phyloP scores from a whole-genome alignment of 2,113 vertebrate genomes.

The Rhombomys opimus region DNA sequence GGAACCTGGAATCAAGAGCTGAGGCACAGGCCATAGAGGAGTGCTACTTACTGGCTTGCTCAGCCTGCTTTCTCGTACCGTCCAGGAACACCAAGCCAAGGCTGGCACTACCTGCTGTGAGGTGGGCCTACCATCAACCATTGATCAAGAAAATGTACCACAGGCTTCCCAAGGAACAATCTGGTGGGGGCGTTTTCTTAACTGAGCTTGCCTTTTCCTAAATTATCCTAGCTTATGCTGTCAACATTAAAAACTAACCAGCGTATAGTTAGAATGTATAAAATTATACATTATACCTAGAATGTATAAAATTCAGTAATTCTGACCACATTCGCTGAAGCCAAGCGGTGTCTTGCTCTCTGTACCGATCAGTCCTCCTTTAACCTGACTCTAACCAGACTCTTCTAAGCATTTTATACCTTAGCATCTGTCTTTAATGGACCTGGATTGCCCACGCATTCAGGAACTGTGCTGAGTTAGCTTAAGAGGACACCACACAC shows the following conservation, averaged over 20 bases:
- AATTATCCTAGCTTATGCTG: not conserved
- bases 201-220: not conserved
- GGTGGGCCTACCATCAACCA: not conserved
- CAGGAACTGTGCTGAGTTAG: not conserved
- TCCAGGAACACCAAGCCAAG: not conserved
- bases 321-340: not conserved
- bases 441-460: not conserved
- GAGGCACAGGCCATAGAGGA: not conserved
- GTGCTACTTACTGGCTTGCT: not conserved
- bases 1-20: not conserved
- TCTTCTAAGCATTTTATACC: not conserved
- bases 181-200: not conserved
- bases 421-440: not conserved
- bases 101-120: not conserved
- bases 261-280: not conserved
- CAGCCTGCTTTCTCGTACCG: not conserved
- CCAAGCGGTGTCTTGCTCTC: constrained; percentile 11
- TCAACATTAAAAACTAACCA: not conserved
- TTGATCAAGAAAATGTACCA: not conserved
- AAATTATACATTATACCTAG: constrained; percentile 9
- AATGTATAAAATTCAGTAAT: constrained; percentile 48
- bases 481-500: not conserved
- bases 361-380: not conserved
- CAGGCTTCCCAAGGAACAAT: not conserved
- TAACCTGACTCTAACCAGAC: constrained; percentile 26